These are phyloP conservation scores for Acanthacorydalis orientalis DNA, from an alignment of 2,888 invertebrate species.

Conservation along the genomic window DNA sequence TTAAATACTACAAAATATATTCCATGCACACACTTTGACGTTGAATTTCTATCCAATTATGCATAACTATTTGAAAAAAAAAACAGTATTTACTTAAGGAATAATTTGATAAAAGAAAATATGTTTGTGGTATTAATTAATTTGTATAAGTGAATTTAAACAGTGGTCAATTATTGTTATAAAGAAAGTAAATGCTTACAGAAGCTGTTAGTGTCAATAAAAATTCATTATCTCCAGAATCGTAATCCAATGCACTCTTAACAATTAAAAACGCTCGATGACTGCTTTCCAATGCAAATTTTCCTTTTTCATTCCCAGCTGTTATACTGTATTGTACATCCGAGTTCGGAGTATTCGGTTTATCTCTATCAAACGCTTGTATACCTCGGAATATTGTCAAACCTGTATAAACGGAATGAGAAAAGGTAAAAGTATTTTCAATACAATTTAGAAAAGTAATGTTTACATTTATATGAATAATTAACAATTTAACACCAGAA, in stretches of 20 bases:
- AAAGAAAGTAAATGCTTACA: constrained; percentile 27
- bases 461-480: not conserved
- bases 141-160: not conserved
- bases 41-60: too few species aligned
- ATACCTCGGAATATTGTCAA: constrained; percentile 69
- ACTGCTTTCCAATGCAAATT: constrained; percentile 64
- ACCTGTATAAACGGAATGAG: constrained; percentile 30
- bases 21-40: too few species aligned
- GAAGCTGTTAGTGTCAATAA: constrained; percentile 57
- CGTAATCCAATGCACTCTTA: constrained; percentile 59
- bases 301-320: constrained; percentile 51
- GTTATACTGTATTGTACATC: constrained; percentile 67
- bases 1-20: too few species aligned
- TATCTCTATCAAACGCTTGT: constrained; percentile 65
- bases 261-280: constrained; percentile 62
- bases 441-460: not conserved
- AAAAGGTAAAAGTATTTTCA: not conserved
- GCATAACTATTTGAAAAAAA: too few species aligned
- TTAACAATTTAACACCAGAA: too few species aligned
- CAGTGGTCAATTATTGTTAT: not conserved
- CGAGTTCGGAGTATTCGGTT: constrained; percentile 77
- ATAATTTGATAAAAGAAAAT: too few species aligned
- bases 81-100: too few species aligned
- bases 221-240: constrained; percentile 62
- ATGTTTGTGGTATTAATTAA: too few species aligned